Percentiles rank a stretch among this genome's conserved stretches.
Evolutionary conservation across 2,113 vertebrate genomes (phyloP).

Genomic region (Oreotragus oreotragus): DNA sequence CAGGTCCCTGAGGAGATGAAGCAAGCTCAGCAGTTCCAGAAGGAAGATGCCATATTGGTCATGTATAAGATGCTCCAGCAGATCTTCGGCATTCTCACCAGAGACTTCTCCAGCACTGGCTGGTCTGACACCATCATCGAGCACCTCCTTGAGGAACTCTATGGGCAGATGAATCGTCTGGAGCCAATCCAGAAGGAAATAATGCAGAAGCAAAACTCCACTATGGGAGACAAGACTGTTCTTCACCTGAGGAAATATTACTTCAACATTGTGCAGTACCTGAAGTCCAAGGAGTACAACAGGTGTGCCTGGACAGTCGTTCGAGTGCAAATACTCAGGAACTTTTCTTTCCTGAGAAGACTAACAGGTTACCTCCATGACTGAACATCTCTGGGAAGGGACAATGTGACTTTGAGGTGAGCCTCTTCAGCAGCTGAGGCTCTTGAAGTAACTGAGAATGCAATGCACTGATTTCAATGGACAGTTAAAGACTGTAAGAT

Average conservation of each 20-base stretch:
- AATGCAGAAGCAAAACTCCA: background rate
- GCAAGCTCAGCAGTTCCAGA: too few species aligned
- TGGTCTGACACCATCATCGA: too few species aligned
- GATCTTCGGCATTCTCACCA: too few species aligned
- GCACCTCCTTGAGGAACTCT: too few species aligned
- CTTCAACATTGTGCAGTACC: background rate
- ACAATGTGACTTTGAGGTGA: background rate
- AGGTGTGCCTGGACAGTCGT: constrained; percentile 50
- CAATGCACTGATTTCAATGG: background rate
- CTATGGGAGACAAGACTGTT: background rate
- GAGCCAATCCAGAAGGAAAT: background rate
- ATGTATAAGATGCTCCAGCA: too few species aligned
- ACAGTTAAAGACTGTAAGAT: background rate
- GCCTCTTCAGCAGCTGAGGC: background rate
- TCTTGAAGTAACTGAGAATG: background rate
- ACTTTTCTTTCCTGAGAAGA: constrained; percentile 26
- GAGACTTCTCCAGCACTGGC: too few species aligned
- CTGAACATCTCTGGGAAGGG: background rate
- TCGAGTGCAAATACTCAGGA: background rate
- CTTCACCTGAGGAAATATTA: constrained; percentile 46
- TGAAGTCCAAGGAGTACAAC: constrained; percentile 33
- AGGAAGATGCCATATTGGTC: too few species aligned
- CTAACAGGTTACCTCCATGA: background rate
- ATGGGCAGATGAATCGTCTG: background rate
- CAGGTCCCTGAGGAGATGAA: too few species aligned